Percentiles rank a stretch among this genome's conserved stretches.
These are phyloP conservation scores for Varecia variegata DNA, from an alignment of 2,797 vertebrate genomes.

Conservation along the genomic window DNA sequence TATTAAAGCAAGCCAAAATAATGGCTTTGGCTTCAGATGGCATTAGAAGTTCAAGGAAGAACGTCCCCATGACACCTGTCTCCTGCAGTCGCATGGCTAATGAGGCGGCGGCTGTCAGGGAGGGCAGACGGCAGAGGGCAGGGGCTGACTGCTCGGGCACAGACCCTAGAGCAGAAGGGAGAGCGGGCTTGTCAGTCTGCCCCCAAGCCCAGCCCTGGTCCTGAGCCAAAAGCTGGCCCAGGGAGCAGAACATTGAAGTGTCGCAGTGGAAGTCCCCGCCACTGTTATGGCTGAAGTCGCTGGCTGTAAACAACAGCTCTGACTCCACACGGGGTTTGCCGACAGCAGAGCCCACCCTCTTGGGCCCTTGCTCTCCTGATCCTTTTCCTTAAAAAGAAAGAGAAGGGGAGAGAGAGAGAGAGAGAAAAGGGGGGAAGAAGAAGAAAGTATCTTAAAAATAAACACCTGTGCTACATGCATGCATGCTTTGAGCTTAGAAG, in stretches of 20 bases:
- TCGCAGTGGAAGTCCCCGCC: not conserved
- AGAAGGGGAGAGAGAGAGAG: not conserved
- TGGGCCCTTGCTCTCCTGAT: not conserved
- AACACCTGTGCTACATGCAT: not conserved
- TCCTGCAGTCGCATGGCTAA: not conserved
- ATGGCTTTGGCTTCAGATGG: not conserved
- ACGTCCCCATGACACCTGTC: not conserved
- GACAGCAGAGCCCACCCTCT: not conserved
- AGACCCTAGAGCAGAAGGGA: not conserved
- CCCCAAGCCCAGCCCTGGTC: not conserved
- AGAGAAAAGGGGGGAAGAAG: not conserved
- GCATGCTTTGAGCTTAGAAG: slow-evolving; percentile 18
- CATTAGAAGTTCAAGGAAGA: not conserved
- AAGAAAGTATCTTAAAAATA: slow-evolving; percentile 37
- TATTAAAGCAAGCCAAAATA: not conserved
- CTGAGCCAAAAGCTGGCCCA: not conserved
- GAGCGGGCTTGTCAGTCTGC: not conserved
- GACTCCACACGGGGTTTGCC: not conserved
- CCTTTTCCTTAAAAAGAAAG: not conserved
- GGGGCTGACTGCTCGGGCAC: not conserved
- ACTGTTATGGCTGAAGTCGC: not conserved
- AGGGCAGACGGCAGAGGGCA: not conserved
- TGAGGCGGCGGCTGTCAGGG: not conserved
- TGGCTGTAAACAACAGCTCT: not conserved
- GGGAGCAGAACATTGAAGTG: not conserved